phyloP scores from a whole-genome alignment of 2,797 vertebrate species.

The Mormyrus hasselquistii region DNA sequence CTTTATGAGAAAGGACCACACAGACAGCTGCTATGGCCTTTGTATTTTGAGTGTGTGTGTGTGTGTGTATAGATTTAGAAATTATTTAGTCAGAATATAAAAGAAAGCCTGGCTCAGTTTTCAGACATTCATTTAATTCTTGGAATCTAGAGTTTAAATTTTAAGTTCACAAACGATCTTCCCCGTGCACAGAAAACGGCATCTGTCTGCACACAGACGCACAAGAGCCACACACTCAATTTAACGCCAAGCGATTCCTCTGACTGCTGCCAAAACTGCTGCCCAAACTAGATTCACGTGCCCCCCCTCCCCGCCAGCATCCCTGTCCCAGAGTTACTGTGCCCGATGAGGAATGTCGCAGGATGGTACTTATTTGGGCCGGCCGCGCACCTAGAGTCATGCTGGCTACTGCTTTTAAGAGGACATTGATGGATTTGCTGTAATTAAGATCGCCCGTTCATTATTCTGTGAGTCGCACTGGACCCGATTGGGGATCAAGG shows the following conservation, averaged over 20 bases:
- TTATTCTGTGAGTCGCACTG: background rate
- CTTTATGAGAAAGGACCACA: background rate
- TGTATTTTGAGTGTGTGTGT: background rate
- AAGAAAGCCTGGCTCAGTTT: background rate
- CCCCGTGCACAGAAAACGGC: background rate
- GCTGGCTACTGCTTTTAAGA: background rate
- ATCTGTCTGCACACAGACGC: background rate
- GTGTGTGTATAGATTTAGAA: background rate
- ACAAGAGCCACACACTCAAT: background rate
- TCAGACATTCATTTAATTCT: background rate
- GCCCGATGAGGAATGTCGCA: background rate
- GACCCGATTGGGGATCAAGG: background rate
- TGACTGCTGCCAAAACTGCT: background rate
- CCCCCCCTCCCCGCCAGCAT: too few species aligned
- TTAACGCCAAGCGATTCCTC: constrained; percentile 9
- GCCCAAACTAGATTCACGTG: background rate
- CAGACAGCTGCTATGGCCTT: background rate
- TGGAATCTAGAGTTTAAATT: background rate
- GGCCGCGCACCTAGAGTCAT: too few species aligned
- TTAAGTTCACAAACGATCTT: background rate
- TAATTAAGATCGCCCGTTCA: constrained; percentile 3
- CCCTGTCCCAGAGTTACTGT: background rate
- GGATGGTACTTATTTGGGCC: background rate
- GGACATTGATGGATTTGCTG: background rate
- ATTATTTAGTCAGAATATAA: background rate